Evolutionary conservation across 1,140 invertebrate species (phyloP).

Genomic region (Mercenaria mercenaria): DNA sequence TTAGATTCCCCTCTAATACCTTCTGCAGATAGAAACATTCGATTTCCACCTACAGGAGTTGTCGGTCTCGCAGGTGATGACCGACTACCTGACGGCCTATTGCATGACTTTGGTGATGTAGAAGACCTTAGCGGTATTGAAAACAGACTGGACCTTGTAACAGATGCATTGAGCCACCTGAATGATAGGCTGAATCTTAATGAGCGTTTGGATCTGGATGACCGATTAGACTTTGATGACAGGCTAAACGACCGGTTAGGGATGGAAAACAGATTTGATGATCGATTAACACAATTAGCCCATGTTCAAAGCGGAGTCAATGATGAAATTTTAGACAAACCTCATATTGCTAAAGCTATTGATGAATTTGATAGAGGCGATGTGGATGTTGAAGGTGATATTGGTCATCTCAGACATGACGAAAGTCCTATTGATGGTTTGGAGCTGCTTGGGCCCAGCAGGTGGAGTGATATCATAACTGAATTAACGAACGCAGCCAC

Average conservation of each 20-base stretch:
- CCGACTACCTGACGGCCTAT: neutral
- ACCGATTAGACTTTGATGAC: neutral
- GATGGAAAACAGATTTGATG: neutral
- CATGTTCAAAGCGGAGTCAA: neutral
- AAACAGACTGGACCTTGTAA: neutral
- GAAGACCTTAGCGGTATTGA: neutral
- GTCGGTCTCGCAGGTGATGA: neutral
- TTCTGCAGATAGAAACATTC: neutral
- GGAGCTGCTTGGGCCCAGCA: constrained; percentile 1
- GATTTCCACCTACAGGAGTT: neutral
- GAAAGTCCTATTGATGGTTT: constrained; percentile 9
- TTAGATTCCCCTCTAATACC: neutral
- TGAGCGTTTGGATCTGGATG: neutral
- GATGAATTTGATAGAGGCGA: neutral
- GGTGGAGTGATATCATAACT: neutral
- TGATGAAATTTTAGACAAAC: neutral
- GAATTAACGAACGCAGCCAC: neutral
- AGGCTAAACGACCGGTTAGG: neutral
- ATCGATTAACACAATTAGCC: neutral
- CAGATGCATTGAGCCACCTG: neutral
- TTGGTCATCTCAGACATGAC: neutral
- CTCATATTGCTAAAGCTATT: neutral
- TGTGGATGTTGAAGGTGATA: neutral
- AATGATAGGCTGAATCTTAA: neutral
- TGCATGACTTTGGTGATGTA: neutral